Base-by-base conservation (phyloP, 2,888 invertebrate genomes). In the Pyrochroa serraticornis region DNA sequence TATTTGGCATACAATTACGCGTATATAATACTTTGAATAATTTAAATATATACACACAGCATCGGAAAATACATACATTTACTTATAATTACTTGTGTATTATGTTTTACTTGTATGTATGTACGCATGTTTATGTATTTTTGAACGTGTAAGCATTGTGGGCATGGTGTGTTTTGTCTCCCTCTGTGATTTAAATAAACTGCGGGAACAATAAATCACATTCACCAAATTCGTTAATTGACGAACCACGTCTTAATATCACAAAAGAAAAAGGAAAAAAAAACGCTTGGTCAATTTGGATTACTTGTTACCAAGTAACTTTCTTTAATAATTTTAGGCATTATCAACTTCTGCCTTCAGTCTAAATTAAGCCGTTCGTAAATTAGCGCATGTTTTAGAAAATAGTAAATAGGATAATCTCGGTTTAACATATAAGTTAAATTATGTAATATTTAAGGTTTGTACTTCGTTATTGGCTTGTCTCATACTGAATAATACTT, bases 141-240 rank as follows among this genome's bases (percentile, higher is more conserved):
- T 80, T 80, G 80, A 80, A 80, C 79, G 80, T 79, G 79, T 79
- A 79, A 79, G 79, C 76, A 71, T 73, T 72, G 73, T 73, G 67
- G 69, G 62, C 69, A 68, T 51, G 58, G 54, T 67, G 64, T 68
- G 63, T 67, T 70, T 71, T 71, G 72, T 75, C 73, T 75, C 74
- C 68, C 74, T 71, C 71, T 72, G 71, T 72, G 71, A 65, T 35
- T 44, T 35, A 12, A 34, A 35, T 9, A 10, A 39, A 12, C 12
- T 39, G 39, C 39, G 13, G 39, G 10, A 31, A 10, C n/a, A 30
- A 44, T 12, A 30, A 44, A 13, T 13, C 39, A 39, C 14, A 46
- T 9, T 46, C 6, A 9, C 8, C n/a, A 46, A 12, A n/a, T 33
- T 35, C 9, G 14, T 33, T 22, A 22, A 22, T 22, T 22, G 22